Base-by-base conservation (phyloP, 2,113 vertebrate species). In the Erythrocebus patas region DNA sequence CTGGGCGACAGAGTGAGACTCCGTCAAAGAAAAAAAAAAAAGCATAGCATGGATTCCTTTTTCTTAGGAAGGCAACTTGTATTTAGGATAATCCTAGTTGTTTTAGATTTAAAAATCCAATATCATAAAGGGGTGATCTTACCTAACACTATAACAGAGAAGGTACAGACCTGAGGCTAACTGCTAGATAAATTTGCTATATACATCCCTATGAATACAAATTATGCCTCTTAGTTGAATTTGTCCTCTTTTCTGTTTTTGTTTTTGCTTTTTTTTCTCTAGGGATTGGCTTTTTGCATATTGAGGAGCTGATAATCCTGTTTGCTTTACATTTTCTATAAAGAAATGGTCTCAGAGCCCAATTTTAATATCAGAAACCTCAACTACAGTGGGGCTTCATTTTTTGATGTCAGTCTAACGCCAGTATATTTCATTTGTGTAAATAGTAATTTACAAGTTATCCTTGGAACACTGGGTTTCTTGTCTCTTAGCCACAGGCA, bases 391-490 rank as follows among this genome's bases (percentile, higher is more conserved):
- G n/a, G 45, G 27, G 8, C 14, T 92, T 72, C 12, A 85, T 32
- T 55, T 68, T 86, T 52, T 38, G 3, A 92, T 87, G 64, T 61
- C 86, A 97, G 22, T 92, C 7, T 76, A 86, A 88, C 45, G 18
- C 59, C 48, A 70, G 57, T 73, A 8, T 75, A 91, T 61, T 64
- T 92, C 48, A 75, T 20, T 52, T 95, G 81, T n/a, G 9, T 40
- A 94, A 96, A 57, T 23, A 40, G 90, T 94, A 94, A 91, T 97
- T 98, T 96, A 92, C 0, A 27, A 78, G 80, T 79, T 96, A 55
- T 64, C 92, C 70, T 94, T 50, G 82, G 93, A 96, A 96, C 79
- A 95, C 75, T 61, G 23, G n/a, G 48, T 93, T 40, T 68, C 61
- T 27, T 30, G 59, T 89, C 52, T 91, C 83, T 66, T 43, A 82